Evolutionary conservation across 2,888 invertebrate species (phyloP).

Genomic region (Tenthredo livida): DNA sequence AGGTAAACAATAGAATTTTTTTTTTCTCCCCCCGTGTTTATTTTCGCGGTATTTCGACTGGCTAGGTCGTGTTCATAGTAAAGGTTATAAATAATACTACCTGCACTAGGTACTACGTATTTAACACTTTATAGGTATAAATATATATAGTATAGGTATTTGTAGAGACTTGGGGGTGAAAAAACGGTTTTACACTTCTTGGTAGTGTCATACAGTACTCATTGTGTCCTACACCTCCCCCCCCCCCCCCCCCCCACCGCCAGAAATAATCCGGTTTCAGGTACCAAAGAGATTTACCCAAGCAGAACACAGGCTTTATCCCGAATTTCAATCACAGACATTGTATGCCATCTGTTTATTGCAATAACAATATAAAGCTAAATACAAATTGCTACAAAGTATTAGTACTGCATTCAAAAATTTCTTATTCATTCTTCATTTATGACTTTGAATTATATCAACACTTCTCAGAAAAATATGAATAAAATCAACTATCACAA

Average conservation of each 20-base stretch:
- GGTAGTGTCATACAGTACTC: background rate
- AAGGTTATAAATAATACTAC: background rate
- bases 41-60: background rate
- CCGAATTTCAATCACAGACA: background rate
- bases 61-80: background rate
- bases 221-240: background rate
- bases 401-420: background rate
- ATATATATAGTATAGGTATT: no score
- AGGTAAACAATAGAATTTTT: background rate
- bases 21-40: background rate
- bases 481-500: background rate
- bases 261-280: background rate
- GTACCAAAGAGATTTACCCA: background rate
- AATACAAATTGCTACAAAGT: conserved; percentile 3
- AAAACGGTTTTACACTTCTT: background rate
- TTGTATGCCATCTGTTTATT: background rate
- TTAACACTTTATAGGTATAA: background rate
- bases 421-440: background rate
- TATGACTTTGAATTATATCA: background rate
- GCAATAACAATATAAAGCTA: background rate
- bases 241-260: background rate
- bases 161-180: background rate
- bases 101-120: background rate
- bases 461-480: background rate
- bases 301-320: background rate